phyloP scores from a whole-genome alignment of 2,113 vertebrate genomes.

The Dasyurus viverrinus region DNA sequence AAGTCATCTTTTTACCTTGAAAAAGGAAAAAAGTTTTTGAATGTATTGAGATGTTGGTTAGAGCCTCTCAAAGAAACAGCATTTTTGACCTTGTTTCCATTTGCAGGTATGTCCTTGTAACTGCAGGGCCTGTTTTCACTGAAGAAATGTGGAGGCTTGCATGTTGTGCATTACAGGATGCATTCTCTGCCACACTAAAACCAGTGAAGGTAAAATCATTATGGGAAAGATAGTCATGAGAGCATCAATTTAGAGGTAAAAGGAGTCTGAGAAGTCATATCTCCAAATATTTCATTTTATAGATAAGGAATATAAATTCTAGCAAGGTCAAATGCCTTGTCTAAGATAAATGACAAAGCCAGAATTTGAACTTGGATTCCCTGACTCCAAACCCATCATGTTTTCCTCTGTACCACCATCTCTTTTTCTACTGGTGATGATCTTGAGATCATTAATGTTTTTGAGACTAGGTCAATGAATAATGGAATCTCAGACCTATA shows the following conservation, averaged over 20 bases:
- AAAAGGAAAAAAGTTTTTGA: neutral
- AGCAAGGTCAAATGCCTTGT: neutral
- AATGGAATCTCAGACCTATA: neutral
- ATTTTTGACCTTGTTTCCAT: neutral
- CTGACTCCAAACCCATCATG: neutral
- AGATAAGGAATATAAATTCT: neutral
- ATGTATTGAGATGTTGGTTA: neutral
- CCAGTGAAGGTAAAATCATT: constrained; percentile 93
- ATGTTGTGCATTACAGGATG: constrained; percentile 96
- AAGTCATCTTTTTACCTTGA: neutral
- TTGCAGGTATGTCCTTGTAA: constrained; percentile 94
- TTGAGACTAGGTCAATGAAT: neutral
- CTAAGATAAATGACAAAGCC: neutral
- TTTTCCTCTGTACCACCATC: neutral
- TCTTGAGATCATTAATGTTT: neutral
- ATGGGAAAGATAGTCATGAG: neutral
- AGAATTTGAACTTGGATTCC: neutral
- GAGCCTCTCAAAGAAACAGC: neutral
- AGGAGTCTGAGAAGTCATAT: neutral
- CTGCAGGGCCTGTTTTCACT: constrained; percentile 95
- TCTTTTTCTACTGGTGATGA: neutral
- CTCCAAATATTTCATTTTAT: neutral
- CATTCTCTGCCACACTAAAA: constrained; percentile 95
- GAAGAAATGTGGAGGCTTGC: constrained; percentile 99
- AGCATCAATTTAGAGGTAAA: neutral